These are phyloP conservation scores for Hypolimnas misippus DNA, from an alignment of 2,888 invertebrate genomes.

Conservation along the genomic window DNA sequence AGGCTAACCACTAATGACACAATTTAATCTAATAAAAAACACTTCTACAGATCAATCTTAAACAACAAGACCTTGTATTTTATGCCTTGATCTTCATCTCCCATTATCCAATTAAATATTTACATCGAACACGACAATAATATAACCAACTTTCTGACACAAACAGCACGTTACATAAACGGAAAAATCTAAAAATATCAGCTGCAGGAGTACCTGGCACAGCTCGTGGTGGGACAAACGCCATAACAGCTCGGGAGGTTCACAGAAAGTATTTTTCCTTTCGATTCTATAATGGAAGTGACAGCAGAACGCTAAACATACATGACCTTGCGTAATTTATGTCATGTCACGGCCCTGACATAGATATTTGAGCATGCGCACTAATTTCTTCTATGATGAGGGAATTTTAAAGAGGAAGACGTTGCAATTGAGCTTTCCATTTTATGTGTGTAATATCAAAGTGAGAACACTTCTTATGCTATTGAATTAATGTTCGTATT, in stretches of 20 bases:
- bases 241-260: conserved; percentile 51
- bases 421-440: neutral
- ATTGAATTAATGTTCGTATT: no score
- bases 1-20: neutral
- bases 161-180: conserved; percentile 17
- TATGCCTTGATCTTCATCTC: neutral
- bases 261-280: conserved; percentile 36
- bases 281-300: conserved; percentile 44
- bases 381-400: conserved; percentile 1
- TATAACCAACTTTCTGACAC: conserved; percentile 4
- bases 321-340: conserved; percentile 67
- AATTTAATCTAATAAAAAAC: neutral
- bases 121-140: neutral
- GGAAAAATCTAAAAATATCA: neutral
- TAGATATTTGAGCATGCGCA: conserved; percentile 69
- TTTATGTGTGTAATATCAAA: neutral
- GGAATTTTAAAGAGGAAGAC: conserved; percentile 18
- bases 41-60: neutral
- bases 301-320: conserved; percentile 64
- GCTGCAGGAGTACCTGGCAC: conserved; percentile 23
- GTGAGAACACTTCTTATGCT: no score
- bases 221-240: conserved; percentile 58
- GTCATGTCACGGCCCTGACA: conserved; percentile 76
- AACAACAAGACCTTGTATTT: neutral
- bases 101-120: conserved; percentile 11